Conservation (phyloP, 1,140 invertebrate genomes). For the Bombus sylvicola region DNA sequence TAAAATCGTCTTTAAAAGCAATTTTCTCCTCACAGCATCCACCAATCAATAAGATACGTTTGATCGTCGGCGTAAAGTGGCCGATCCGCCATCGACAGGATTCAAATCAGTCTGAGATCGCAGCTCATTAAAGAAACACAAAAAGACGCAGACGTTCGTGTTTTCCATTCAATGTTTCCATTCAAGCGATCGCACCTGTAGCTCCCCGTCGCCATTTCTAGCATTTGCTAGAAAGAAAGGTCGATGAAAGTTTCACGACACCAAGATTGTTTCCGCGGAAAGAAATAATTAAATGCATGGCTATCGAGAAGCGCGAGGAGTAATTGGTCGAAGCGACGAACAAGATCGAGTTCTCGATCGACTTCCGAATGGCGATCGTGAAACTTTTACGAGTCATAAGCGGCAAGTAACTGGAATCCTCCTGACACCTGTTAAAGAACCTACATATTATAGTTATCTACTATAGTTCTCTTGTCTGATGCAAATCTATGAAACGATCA, state of each 20-base stretch:
- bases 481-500: too few species aligned
- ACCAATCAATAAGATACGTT: neutral
- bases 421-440: conserved; percentile 15
- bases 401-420: neutral
- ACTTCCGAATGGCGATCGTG: neutral
- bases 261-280: neutral
- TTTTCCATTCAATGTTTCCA: neutral
- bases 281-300: conserved; percentile 40
- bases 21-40: too few species aligned
- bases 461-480: too few species aligned
- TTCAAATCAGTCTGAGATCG: neutral
- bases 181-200: conserved; percentile 29
- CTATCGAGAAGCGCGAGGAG: neutral
- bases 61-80: neutral
- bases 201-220: neutral
- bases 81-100: neutral
- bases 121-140: conserved; percentile 22
- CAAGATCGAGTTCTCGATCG: neutral
- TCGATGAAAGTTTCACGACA: neutral
- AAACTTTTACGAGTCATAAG: conserved; percentile 11
- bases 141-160: neutral
- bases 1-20: too few species aligned
- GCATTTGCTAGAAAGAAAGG: neutral
- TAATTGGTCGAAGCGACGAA: neutral
- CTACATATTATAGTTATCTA: too few species aligned